Conservation (phyloP, 2,888 invertebrate genomes). For the Drosophila merina region DNA sequence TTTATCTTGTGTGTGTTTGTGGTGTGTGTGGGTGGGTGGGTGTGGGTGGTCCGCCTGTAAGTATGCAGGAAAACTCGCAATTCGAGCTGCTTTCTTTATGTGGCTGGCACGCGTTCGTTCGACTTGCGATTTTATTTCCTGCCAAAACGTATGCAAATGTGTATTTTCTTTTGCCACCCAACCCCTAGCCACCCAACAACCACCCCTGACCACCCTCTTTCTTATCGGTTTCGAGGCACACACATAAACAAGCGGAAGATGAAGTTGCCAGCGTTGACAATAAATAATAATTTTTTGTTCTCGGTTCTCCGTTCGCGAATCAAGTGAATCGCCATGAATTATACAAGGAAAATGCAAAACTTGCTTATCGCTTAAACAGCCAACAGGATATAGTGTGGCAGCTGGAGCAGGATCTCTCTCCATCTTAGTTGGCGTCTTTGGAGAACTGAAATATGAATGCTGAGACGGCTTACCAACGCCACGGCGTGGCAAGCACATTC, state of each 20-base stretch:
- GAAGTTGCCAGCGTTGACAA: conserved; percentile 69
- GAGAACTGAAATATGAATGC: conserved; percentile 19
- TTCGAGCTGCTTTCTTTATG: conserved; percentile 52
- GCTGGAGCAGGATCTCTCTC: background rate
- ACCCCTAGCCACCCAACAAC: conserved; percentile 4
- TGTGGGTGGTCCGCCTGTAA: conserved; percentile 49
- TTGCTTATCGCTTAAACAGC: conserved; percentile 55
- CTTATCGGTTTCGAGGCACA: conserved; percentile 54
- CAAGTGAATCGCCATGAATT: conserved; percentile 71
- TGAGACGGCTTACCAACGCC: conserved; percentile 45
- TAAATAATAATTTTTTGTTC: conserved; percentile 72
- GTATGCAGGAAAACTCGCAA: conserved; percentile 50
- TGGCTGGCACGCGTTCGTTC: conserved; percentile 67
- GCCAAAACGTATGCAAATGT: conserved; percentile 69
- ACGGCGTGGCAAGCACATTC: conserved; percentile 32
- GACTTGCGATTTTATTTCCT: conserved; percentile 66
- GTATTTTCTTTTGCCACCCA: conserved; percentile 14
- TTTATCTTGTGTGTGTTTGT: conserved; percentile 41
- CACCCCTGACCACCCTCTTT: conserved; percentile 11
- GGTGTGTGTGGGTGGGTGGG: conserved; percentile 6
- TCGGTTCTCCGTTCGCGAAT: conserved; percentile 62
- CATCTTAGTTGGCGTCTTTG: conserved; percentile 4
- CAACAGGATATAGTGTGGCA: conserved; percentile 25
- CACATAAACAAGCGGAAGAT: conserved; percentile 47
- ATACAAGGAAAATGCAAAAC: conserved; percentile 45